Conservation (phyloP, 1,140 invertebrate genomes). For the Conus ventricosus region DNA sequence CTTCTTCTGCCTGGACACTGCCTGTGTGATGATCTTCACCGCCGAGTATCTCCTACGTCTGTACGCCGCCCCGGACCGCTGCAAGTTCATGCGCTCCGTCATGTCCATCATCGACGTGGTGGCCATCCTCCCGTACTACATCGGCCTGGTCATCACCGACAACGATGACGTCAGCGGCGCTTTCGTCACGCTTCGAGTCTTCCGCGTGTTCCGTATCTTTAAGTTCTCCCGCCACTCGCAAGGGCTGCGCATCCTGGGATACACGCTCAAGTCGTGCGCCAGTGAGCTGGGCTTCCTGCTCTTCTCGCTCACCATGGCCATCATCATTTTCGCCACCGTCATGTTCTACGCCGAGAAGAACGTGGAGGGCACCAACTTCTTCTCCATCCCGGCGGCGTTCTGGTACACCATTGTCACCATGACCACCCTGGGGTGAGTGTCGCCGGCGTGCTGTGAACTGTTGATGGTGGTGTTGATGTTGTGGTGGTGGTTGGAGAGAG, state of each 20-base stretch:
- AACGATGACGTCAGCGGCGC: conserved; percentile 99
- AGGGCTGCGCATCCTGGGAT: conserved; percentile 97
- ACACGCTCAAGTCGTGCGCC: conserved; percentile 99
- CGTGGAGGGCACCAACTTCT: conserved; percentile 95
- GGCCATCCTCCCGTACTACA: conserved; percentile 99
- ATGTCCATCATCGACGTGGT: conserved; percentile 99
- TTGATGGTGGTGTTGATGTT: no score
- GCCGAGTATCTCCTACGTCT: conserved; percentile 97
- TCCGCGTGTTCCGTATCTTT: conserved; percentile 98
- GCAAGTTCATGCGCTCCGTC: conserved; percentile 97
- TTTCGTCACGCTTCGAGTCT: conserved; percentile 98
- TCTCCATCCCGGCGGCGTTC: conserved; percentile 98
- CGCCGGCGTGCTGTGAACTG: background rate
- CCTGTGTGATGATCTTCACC: conserved; percentile 99
- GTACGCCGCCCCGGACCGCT: conserved; percentile 97
- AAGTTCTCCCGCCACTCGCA: conserved; percentile 99
- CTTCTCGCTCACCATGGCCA: conserved; percentile 99
- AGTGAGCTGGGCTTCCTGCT: conserved; percentile 99
- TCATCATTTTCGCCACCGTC: conserved; percentile 99
- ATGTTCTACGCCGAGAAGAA: conserved; percentile 99
- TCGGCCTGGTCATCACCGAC: conserved; percentile 96
- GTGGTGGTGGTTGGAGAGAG: no score
- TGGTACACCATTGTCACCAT: conserved; percentile 99
- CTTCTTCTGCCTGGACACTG: conserved; percentile 99
- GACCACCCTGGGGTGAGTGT: conserved; percentile 98